phyloP scores from a whole-genome alignment of 2,113 vertebrate species.

The Apistogramma diplotaenia region DNA sequence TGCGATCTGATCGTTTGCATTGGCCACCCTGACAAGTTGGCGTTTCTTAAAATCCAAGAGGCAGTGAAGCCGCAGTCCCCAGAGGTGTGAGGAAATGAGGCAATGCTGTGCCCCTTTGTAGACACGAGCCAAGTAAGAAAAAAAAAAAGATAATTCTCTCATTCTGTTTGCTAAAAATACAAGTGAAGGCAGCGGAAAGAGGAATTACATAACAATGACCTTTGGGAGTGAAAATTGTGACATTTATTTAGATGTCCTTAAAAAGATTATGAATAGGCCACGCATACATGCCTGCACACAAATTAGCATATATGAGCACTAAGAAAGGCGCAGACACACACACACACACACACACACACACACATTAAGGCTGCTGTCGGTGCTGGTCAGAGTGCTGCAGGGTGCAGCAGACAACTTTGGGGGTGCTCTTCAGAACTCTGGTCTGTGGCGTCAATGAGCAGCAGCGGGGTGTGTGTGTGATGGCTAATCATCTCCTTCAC shows the following conservation, averaged over 20 bases:
- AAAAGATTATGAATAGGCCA: neutral
- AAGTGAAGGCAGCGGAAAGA: neutral
- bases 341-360: neutral
- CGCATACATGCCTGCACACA: neutral
- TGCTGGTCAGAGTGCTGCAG: conserved; percentile 36
- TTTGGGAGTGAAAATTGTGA: conserved; percentile 1
- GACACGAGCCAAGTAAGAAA: neutral
- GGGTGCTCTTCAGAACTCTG: conserved; percentile 76
- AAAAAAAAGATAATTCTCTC: neutral
- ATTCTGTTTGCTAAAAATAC: neutral
- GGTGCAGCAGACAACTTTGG: conserved; percentile 51
- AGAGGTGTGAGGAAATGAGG: conserved; percentile 41
- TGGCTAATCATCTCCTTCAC: conserved; percentile 84
- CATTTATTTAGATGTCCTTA: neutral
- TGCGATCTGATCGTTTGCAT: conserved; percentile 86
- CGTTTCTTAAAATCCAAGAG: conserved; percentile 56
- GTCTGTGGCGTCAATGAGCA: conserved; percentile 83
- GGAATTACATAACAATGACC: conserved; percentile 3
- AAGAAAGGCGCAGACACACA: neutral
- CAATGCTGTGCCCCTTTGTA: conserved; percentile 5
- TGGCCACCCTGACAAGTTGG: conserved; percentile 68
- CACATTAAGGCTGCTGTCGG: neutral
- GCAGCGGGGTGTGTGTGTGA: conserved; percentile 79
- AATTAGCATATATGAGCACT: neutral
- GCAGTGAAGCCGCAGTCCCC: neutral